Base-by-base conservation (phyloP, 2,888 invertebrate species). In the Nysson spinosus region DNA sequence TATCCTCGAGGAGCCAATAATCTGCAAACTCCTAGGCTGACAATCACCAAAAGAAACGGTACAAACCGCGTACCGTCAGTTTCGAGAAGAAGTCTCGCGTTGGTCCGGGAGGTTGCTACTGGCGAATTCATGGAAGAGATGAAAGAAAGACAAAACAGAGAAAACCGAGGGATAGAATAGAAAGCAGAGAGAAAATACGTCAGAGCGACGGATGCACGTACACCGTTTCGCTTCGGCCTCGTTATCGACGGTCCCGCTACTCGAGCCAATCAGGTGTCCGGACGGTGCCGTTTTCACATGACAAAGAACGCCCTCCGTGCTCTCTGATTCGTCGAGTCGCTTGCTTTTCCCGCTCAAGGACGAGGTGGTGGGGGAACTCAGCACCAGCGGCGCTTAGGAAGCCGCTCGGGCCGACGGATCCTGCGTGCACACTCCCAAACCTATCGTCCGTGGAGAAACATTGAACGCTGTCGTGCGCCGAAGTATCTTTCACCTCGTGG, bases 341-440 rank as follows among this genome's bases (percentile, higher is more conserved):
- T 26, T 39, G 24, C 26, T 32, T 43, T 19, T 54, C 24, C 17
- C 52, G 32, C 26, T 11, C 0, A 20, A 0, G 1, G 3, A 3
- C 7, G 5, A 24, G 44, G 60, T 34, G 44, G 63, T 46, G 52
- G 26, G 20, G 62, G 46, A 26, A 52, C 49, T 32, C 26, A n/a
- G 32, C 22, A 19, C 37, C 55, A 34, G 51, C 54, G 60, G 47
- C 55, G 51, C 47, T 37, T 54, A 11, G 46, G 46, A 49, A 54
- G 64, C 66, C 51, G 49, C 40, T 49, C 61, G 56, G 26, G 34
- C 60, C 50, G 17, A 14, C 63, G 47, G 46, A 34, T 54, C 50
- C 44, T 66, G 56, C 64, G 61, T 63, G 49, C 68, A 64, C 77
- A 79, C 63, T 78, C 69, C 64, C 65, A 62, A 72, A 72, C 62